Percentiles rank a stretch among this genome's conserved stretches.
phyloP scores from a whole-genome alignment of 30 jellyfish, hydroid and myxozoan genomes.

The Hydra vulgaris region DNA sequence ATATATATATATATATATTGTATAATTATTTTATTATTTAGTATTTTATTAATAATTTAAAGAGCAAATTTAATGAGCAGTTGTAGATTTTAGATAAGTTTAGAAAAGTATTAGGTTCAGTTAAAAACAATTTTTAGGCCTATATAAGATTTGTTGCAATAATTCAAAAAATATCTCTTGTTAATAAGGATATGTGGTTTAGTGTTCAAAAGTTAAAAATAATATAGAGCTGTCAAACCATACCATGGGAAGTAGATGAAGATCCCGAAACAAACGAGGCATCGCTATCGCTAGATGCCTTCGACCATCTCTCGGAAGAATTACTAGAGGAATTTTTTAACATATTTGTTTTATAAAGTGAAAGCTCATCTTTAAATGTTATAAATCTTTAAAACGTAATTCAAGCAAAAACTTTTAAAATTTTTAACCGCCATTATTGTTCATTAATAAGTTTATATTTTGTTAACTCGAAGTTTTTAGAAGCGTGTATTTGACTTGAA shows the following conservation, averaged over 20 bases:
- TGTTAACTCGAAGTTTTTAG: background rate
- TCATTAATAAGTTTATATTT: background rate
- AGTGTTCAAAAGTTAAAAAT: background rate
- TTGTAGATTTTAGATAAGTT: too few relatives aligned
- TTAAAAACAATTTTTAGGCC: too few relatives aligned
- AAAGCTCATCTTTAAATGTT: background rate
- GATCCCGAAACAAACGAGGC: slow-evolving; percentile 69
- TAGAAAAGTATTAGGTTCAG: too few relatives aligned
- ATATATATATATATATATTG: too few relatives aligned
- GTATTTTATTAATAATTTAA: too few relatives aligned
- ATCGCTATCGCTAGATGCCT: slow-evolving; percentile 94
- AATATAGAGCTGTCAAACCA: background rate
- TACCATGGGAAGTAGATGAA: background rate
- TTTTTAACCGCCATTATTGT: background rate
- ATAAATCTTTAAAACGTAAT: background rate
- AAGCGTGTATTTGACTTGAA: background rate
- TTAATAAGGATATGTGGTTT: too few relatives aligned
- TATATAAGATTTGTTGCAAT: too few relatives aligned
- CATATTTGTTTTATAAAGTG: background rate
- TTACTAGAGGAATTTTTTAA: background rate
- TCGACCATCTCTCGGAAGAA: slow-evolving; percentile 85
- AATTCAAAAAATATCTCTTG: background rate
- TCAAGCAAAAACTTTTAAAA: background rate
- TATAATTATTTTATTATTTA: too few relatives aligned
- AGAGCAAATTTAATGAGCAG: too few relatives aligned